These are phyloP conservation scores for Rhinolophus sinicus DNA, from an alignment of 2,113 vertebrate genomes.

Conservation along the genomic window DNA sequence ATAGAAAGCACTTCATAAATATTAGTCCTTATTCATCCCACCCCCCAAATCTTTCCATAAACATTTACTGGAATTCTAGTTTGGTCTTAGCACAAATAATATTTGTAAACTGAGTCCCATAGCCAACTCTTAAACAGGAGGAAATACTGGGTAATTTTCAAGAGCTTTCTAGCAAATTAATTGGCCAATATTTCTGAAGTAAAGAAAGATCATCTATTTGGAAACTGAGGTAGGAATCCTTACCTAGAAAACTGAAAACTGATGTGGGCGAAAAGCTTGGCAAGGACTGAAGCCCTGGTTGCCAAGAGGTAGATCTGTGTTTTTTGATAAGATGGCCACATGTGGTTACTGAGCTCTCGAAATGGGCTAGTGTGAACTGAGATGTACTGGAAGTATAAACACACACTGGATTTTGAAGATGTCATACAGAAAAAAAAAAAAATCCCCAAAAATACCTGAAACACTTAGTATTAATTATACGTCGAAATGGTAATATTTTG, in stretches of 20 bases:
- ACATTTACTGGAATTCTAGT: not conserved
- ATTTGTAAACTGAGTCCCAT: not conserved
- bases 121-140: not conserved
- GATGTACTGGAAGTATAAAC: not conserved
- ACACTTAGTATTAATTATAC: not conserved
- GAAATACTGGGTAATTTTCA: not conserved
- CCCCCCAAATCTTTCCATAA: not conserved
- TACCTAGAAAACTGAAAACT: not conserved
- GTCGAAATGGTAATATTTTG: not conserved
- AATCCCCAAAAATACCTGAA: not conserved
- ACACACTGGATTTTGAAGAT: not conserved
- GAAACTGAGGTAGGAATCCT: not conserved
- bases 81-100: not conserved
- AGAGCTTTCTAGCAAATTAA: not conserved
- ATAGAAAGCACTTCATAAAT: not conserved
- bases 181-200: not conserved
- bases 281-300: not conserved
- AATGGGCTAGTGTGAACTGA: not conserved
- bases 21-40: too few relatives aligned
- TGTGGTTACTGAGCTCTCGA: too few relatives aligned
- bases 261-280: not conserved
- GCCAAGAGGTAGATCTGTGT: not conserved
- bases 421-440: not conserved
- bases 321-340: not conserved
- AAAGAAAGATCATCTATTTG: not conserved